Evolutionary conservation across 1,140 invertebrate genomes (phyloP).

Genomic region (Drosophila pectinifera): DNA sequence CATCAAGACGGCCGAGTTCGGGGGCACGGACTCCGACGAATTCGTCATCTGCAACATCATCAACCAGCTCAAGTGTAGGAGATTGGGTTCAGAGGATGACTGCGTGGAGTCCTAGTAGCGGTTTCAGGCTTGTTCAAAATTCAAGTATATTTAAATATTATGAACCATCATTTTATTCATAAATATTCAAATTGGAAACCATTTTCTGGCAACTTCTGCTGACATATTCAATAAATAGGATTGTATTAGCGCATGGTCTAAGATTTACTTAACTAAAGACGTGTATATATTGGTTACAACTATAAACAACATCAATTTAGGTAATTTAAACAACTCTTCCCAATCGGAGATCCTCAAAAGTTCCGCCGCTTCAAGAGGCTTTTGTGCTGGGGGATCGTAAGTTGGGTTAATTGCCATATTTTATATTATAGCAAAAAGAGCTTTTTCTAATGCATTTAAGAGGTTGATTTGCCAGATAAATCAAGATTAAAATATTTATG

Average conservation of each 20-base stretch:
- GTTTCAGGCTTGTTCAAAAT: no score
- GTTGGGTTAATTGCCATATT: not conserved
- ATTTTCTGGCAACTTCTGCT: no score
- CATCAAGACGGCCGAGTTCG: slow-evolving; percentile 63
- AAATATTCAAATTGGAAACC: no score
- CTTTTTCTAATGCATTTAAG: not conserved
- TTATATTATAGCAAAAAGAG: no score
- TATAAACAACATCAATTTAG: slow-evolving; percentile 15
- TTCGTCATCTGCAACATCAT: slow-evolving; percentile 73
- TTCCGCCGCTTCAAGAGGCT: slow-evolving; percentile 19
- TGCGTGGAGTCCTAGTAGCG: not conserved
- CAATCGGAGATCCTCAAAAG: slow-evolving; percentile 3
- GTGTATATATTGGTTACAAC: slow-evolving; percentile 1
- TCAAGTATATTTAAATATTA: not conserved
- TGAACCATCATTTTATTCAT: no score
- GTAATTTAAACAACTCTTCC: not conserved
- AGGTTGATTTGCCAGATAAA: no score
- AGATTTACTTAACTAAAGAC: not conserved
- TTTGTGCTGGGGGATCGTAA: slow-evolving; percentile 10
- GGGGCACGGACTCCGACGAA: slow-evolving; percentile 62
- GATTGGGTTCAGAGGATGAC: slow-evolving; percentile 3
- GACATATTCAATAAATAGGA: no score
- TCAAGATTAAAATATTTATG: no score
- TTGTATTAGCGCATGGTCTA: no score
- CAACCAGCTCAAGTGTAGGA: slow-evolving; percentile 54